Evolutionary conservation across 2,113 vertebrate species (phyloP).

Genomic region (Vidua macroura): DNA sequence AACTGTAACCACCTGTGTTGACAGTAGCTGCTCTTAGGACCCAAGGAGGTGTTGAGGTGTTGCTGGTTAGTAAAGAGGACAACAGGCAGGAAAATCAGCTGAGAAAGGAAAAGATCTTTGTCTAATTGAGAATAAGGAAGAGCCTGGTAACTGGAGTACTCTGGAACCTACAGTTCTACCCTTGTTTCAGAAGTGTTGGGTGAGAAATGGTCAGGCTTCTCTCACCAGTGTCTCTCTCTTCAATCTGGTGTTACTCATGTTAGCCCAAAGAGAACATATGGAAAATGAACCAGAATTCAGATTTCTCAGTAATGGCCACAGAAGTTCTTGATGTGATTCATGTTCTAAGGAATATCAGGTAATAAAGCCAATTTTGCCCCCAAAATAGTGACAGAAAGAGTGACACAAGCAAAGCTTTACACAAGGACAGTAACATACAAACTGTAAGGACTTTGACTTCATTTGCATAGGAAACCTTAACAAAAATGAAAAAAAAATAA

Average conservation of each 20-base stretch:
- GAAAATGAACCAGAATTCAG: neutral
- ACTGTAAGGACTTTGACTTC: neutral
- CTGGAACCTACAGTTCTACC: neutral
- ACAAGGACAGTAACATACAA: neutral
- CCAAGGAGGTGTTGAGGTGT: neutral
- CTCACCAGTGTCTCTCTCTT: neutral
- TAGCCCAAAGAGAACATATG: neutral
- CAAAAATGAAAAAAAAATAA: neutral
- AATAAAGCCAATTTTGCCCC: accelerated
- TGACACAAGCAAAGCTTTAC: neutral
- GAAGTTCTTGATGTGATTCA: neutral
- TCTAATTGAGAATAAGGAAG: neutral
- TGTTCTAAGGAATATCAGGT: neutral
- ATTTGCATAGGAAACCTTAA: neutral
- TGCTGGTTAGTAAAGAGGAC: neutral
- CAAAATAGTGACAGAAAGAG: neutral
- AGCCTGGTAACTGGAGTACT: neutral
- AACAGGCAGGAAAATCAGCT: neutral
- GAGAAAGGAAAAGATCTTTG: neutral
- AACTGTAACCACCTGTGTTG: neutral
- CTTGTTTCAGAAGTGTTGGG: neutral
- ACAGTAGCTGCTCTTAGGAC: neutral
- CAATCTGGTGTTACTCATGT: neutral
- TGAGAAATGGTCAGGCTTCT: neutral
- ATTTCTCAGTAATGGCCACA: neutral